A percentile compares a stretch with the other conserved stretches of the same genome.
Conservation (phyloP, 2,888 invertebrate species). For the Deroplatys truncata region DNA sequence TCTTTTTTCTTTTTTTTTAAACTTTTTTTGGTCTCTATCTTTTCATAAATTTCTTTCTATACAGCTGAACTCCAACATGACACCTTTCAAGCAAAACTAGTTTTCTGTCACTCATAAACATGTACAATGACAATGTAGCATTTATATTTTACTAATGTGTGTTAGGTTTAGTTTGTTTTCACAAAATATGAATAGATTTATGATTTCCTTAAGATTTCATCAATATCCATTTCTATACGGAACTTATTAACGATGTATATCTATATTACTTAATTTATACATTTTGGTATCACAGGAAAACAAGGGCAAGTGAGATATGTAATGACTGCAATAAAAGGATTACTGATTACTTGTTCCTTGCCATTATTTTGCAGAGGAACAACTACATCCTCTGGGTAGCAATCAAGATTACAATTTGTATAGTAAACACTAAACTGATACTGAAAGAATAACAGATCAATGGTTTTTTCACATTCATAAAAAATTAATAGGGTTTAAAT, state of each 20-base stretch:
- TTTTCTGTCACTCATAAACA: slow-evolving; percentile 14
- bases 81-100: slow-evolving; percentile 20
- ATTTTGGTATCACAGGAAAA: slow-evolving; percentile 11
- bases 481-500: background rate
- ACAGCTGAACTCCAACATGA: slow-evolving; percentile 17
- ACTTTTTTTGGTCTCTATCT: slow-evolving; percentile 7
- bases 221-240: background rate
- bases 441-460: background rate
- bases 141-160: slow-evolving; percentile 7
- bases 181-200: slow-evolving; percentile 17
- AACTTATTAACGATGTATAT: background rate
- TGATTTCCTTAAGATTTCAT: background rate
- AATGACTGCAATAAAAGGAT: background rate
- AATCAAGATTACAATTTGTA: background rate
- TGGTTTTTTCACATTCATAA: background rate
- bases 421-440: background rate
- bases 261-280: background rate
- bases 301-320: slow-evolving; percentile 20
- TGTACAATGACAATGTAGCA: slow-evolving; percentile 17
- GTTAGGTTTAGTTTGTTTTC: background rate
- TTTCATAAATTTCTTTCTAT: background rate
- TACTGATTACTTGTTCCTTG: background rate
- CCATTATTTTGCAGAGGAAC: background rate
- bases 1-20: background rate
- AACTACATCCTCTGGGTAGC: background rate